A percentile compares a stretch with the other conserved stretches of the same genome.
Evolutionary conservation across 2,797 vertebrate genomes (phyloP).

Genomic region (Presbytis comata): DNA sequence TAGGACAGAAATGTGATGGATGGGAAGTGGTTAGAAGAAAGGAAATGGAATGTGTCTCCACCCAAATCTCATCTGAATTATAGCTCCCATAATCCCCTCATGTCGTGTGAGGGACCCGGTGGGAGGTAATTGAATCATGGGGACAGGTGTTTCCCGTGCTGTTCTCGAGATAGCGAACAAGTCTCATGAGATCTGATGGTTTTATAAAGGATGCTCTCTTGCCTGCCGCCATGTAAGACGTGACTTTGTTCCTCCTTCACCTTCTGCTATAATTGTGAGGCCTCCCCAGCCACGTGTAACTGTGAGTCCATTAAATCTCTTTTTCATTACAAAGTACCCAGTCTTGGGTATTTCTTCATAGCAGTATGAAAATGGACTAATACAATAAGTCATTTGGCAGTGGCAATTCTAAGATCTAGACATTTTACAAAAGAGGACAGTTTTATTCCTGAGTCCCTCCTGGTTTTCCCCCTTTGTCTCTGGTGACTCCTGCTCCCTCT

Average conservation of each 20-base stretch:
- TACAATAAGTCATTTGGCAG: neutral
- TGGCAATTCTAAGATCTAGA: too few species aligned
- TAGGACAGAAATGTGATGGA: neutral
- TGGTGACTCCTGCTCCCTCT: neutral
- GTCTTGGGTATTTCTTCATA: neutral
- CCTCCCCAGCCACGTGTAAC: neutral
- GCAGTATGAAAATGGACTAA: neutral
- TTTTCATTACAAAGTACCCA: neutral
- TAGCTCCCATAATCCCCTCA: neutral
- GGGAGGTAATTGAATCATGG: neutral
- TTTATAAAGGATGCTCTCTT: neutral
- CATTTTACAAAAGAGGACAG: neutral
- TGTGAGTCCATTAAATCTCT: neutral
- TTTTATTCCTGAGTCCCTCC: neutral
- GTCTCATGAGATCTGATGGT: neutral
- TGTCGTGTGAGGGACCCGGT: neutral
- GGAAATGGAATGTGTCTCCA: neutral
- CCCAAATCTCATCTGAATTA: neutral
- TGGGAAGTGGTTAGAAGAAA: neutral
- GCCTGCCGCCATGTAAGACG: too few species aligned
- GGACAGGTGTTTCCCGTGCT: neutral
- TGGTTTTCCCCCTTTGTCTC: neutral
- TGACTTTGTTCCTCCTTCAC: neutral
- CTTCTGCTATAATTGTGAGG: neutral
- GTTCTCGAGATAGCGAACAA: neutral